phyloP scores from a whole-genome alignment of 92 coral and sea anemone genomes.

The Epizoanthus fatuus region DNA sequence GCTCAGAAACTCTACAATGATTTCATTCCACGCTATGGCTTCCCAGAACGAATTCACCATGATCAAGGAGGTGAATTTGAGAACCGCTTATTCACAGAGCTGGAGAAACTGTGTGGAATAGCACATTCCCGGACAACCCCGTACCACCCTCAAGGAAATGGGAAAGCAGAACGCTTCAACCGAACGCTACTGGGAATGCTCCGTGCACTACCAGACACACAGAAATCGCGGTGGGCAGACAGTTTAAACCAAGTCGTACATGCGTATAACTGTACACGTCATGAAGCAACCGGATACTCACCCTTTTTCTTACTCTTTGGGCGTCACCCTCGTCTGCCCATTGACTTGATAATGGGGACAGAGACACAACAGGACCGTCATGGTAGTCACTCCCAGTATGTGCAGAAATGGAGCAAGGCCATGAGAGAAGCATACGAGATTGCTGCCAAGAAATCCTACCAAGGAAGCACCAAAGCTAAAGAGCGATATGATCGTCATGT shows the following conservation, averaged over 20 bases:
- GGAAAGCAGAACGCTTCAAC: slow-evolving; percentile 50
- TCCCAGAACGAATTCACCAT: slow-evolving; percentile 65
- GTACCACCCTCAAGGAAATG: slow-evolving; percentile 51
- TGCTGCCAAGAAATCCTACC: slow-evolving; percentile 37
- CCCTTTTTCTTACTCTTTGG: slow-evolving; percentile 62
- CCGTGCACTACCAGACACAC: slow-evolving; percentile 54
- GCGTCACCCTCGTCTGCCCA: slow-evolving; percentile 48
- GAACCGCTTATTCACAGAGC: slow-evolving; percentile 41
- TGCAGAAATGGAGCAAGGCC: slow-evolving; percentile 40
- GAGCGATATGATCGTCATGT: slow-evolving; percentile 48
- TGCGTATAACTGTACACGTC: slow-evolving; percentile 64
- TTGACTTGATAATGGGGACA: slow-evolving; percentile 1
- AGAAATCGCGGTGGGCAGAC: slow-evolving; percentile 55
- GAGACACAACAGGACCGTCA: not conserved
- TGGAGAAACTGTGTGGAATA: slow-evolving; percentile 61
- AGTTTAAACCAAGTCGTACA: slow-evolving; percentile 52
- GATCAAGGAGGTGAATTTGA: slow-evolving; percentile 62
- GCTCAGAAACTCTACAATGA: slow-evolving; percentile 65
- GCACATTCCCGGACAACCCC: slow-evolving; percentile 49
- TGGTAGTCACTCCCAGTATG: slow-evolving; percentile 17
- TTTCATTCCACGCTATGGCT: slow-evolving; percentile 58
- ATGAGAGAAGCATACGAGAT: slow-evolving; percentile 42
- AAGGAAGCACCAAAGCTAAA: slow-evolving; percentile 37
- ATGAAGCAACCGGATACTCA: slow-evolving; percentile 60
- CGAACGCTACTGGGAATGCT: slow-evolving; percentile 53